These are phyloP conservation scores for Hydrotaea cyrtoneurina DNA, from an alignment of 2,888 invertebrate genomes.

Conservation along the genomic window DNA sequence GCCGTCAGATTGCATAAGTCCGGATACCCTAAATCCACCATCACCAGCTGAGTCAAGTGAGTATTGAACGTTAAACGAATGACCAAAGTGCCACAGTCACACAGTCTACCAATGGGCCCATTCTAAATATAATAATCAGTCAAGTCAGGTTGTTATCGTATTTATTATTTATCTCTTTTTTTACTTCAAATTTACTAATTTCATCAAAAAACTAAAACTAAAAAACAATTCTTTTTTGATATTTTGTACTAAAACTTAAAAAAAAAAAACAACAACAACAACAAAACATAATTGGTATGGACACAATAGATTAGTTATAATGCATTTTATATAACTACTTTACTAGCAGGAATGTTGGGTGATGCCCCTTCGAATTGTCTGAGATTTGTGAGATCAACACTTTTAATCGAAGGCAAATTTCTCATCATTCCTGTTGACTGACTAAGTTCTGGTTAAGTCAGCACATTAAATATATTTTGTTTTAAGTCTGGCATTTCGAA, in stretches of 20 bases:
- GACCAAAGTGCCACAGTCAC: too few relatives aligned
- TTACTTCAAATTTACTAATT: slow-evolving; percentile 10
- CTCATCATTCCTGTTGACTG: too few relatives aligned
- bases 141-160: neutral
- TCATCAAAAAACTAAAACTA: too few relatives aligned
- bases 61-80: slow-evolving; percentile 78
- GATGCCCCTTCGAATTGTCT: neutral
- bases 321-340: neutral
- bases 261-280: neutral
- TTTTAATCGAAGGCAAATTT: too few relatives aligned
- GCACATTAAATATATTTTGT: too few relatives aligned
- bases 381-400: too few relatives aligned
- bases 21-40: slow-evolving; percentile 93
- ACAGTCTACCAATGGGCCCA: neutral
- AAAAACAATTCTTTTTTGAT: neutral
- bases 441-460: too few relatives aligned
- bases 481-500: too few relatives aligned
- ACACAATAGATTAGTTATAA: slow-evolving; percentile 56
- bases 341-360: neutral
- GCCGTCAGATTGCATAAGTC: slow-evolving; percentile 93
- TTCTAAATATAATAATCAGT: neutral
- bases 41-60: slow-evolving; percentile 95
- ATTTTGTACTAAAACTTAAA: neutral
- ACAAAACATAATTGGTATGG: slow-evolving; percentile 64
- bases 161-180: slow-evolving; percentile 21